Conservation (phyloP, 2,797 vertebrate genomes). For the Podargus strigoides region DNA sequence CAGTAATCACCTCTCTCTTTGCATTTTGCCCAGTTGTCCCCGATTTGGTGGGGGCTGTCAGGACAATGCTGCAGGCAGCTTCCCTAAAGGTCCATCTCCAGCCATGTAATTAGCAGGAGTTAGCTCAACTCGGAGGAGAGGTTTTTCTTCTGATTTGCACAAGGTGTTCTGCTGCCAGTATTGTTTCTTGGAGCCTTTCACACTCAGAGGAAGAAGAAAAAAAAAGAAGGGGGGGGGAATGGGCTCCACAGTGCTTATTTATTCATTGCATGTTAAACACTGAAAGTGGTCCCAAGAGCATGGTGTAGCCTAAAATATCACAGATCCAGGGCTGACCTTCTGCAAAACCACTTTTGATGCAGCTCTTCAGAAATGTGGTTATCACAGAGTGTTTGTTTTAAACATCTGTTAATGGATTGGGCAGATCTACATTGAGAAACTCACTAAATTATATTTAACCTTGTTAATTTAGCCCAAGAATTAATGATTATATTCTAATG, state of each 20-base stretch:
- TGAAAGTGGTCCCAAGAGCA: slow-evolving; percentile 9
- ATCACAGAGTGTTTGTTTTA: slow-evolving; percentile 19
- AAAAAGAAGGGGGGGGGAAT: not conserved
- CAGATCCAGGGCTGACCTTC: slow-evolving; percentile 1
- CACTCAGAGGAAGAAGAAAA: not conserved
- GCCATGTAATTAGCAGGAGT: not conserved
- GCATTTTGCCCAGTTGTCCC: not conserved
- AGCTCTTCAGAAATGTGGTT: slow-evolving; percentile 5
- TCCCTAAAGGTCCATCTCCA: not conserved
- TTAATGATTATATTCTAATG: slow-evolving; percentile 18
- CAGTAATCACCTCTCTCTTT: slow-evolving; percentile 5
- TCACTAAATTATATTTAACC: slow-evolving; percentile 10
- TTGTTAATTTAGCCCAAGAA: slow-evolving; percentile 30
- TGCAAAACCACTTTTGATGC: slow-evolving; percentile 11
- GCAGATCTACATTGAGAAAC: not conserved
- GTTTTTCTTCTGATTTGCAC: not conserved
- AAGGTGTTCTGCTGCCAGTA: not conserved
- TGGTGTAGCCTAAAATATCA: slow-evolving; percentile 1
- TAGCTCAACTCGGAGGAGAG: not conserved
- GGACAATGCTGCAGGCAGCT: not conserved
- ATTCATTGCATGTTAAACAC: slow-evolving; percentile 5
- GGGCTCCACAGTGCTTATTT: not conserved
- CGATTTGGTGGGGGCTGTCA: slow-evolving; percentile 9
- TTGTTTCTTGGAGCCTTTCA: not conserved
- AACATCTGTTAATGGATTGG: not conserved